Conservation (phyloP, 2,888 invertebrate genomes). For the Pantelozetes paolii region DNA sequence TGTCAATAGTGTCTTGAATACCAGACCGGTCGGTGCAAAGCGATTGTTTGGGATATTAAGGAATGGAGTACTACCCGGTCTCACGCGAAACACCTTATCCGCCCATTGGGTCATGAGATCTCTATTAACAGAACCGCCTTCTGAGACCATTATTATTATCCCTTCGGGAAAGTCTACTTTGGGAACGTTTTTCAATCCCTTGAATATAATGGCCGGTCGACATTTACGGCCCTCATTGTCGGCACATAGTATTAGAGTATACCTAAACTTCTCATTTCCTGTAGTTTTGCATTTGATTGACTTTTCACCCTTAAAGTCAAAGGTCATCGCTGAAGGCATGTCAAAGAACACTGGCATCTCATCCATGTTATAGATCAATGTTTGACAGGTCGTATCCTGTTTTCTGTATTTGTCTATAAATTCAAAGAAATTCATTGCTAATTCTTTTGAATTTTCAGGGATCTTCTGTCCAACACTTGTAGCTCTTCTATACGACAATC, state of each 20-base stretch:
- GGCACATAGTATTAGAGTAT: conserved; percentile 19
- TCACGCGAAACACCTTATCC: neutral
- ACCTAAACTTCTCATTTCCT: conserved; percentile 19
- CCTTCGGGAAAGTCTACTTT: neutral
- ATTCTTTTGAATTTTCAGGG: conserved; percentile 8
- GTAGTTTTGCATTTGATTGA: neutral
- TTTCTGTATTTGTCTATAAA: neutral
- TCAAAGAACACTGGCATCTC: conserved; percentile 35
- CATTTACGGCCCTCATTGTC: neutral
- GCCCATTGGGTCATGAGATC: conserved; percentile 3
- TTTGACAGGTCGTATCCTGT: neutral
- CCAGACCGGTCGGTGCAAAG: neutral
- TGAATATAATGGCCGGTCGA: conserved; percentile 29
- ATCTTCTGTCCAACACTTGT: conserved; percentile 27
- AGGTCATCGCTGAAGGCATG: neutral
- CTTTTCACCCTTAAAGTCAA: neutral
- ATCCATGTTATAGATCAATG: conserved; percentile 12
- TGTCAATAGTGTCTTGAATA: neutral
- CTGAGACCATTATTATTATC: neutral
- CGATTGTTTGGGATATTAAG: neutral
- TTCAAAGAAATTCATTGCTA: neutral
- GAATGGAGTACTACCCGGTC: neutral
- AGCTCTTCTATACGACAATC: neutral
- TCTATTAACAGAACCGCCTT: neutral
- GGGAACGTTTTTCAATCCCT: neutral